A percentile compares a stretch with the other conserved stretches of the same genome.
Conservation (phyloP, 2,888 invertebrate genomes). For the Cephus nigrinus region DNA sequence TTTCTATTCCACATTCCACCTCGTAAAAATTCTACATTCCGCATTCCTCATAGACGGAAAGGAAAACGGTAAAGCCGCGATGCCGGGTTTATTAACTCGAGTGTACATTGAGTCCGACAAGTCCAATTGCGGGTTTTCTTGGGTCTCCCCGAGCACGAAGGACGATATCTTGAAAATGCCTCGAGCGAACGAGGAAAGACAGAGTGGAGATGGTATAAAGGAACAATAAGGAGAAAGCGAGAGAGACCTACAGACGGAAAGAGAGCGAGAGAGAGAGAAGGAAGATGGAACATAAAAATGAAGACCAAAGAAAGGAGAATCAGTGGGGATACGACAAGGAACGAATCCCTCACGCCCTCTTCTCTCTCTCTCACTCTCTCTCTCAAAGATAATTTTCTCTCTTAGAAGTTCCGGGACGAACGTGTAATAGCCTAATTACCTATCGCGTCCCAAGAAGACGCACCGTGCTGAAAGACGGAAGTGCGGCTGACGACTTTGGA, state of each 20-base stretch:
- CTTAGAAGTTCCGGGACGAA: neutral
- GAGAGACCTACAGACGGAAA: conserved; percentile 18
- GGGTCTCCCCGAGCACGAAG: neutral
- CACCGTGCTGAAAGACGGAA: neutral
- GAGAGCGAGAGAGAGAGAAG: conserved; percentile 5
- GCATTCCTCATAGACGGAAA: neutral
- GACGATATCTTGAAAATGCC: neutral
- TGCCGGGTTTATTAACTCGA: neutral
- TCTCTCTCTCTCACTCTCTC: neutral
- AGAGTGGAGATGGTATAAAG: conserved; percentile 7
- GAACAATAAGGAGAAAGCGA: conserved; percentile 18
- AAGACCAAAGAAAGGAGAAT: neutral
- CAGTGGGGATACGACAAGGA: neutral
- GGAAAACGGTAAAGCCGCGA: neutral
- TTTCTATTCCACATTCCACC: neutral
- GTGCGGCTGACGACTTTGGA: conserved; percentile 5
- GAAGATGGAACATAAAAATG: neutral
- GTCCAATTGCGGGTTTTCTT: neutral
- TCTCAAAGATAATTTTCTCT: neutral
- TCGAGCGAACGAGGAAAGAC: neutral
- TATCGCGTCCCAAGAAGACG: neutral
- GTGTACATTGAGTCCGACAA: neutral
- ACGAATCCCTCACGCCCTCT: neutral
- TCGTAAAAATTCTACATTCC: neutral
- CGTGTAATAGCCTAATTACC: neutral